Conservation (phyloP, 1,140 invertebrate genomes). For the Meloidogyne chitwoodi region DNA sequence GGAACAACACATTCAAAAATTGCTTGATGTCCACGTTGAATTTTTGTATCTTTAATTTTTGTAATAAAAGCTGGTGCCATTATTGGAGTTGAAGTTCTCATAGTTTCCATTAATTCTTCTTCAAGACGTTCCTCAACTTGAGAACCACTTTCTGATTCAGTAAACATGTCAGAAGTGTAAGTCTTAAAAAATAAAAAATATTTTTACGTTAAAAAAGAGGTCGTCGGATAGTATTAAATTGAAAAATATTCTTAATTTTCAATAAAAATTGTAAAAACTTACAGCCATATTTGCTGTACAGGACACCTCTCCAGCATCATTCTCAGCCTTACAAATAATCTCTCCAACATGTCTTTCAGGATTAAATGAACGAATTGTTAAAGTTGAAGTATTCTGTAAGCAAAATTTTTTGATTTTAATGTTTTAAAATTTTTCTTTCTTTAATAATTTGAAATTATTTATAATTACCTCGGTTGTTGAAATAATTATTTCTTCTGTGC, state of each 20-base stretch:
- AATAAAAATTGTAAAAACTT: slow-evolving; percentile 3
- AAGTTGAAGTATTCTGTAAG: slow-evolving; percentile 46
- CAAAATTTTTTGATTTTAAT: slow-evolving; percentile 26
- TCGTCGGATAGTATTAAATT: too few relatives aligned
- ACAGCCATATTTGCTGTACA: slow-evolving; percentile 60
- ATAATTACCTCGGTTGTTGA: not conserved
- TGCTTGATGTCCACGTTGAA: slow-evolving; percentile 53
- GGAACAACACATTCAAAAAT: slow-evolving; percentile 60
- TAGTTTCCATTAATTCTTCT: slow-evolving; percentile 31
- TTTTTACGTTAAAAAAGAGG: not conserved
- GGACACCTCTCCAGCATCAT: slow-evolving; percentile 63
- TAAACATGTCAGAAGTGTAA: slow-evolving; percentile 59
- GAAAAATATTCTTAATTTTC: too few relatives aligned
- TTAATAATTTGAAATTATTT: too few relatives aligned
- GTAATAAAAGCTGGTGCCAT: slow-evolving; percentile 60
- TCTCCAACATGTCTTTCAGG: slow-evolving; percentile 64
- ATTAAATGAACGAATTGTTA: slow-evolving; percentile 58
- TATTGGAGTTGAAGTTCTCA: slow-evolving; percentile 56
- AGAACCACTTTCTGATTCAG: slow-evolving; percentile 55
- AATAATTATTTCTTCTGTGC: slow-evolving; percentile 44
- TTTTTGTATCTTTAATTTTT: slow-evolving; percentile 57
- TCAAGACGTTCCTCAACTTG: slow-evolving; percentile 38
- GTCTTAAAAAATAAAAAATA: slow-evolving; percentile 18
- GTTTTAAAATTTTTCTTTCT: too few relatives aligned
- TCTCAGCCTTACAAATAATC: slow-evolving; percentile 63